Evolutionary conservation across 2,797 vertebrate genomes (phyloP).

Genomic region (Micrastur ruficollis): DNA sequence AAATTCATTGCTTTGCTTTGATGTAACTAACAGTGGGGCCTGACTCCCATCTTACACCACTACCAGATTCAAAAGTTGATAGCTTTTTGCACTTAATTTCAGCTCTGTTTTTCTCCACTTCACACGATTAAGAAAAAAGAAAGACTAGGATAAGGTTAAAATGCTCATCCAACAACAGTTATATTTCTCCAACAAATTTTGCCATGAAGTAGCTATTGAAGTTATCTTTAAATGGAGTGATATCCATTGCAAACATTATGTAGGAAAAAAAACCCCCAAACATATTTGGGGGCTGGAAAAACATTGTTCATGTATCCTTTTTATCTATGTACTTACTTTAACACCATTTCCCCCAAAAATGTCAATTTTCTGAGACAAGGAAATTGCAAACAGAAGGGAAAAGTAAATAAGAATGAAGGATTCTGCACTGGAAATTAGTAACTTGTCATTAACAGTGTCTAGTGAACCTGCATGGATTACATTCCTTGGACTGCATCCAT

Average conservation of each 20-base stretch:
- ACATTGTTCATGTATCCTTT: not conserved
- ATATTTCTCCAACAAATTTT: not conserved
- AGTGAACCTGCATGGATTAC: not conserved
- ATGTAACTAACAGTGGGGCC: not conserved
- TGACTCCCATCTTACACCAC: not conserved
- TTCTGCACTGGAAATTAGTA: not conserved
- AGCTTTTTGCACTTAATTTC: not conserved
- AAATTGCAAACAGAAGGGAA: not conserved
- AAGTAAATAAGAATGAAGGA: not conserved
- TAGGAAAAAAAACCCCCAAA: accelerated
- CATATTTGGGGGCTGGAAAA: not conserved
- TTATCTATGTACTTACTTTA: not conserved
- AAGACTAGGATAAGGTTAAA: not conserved
- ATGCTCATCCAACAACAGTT: not conserved
- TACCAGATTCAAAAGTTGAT: not conserved
- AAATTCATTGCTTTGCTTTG: not conserved
- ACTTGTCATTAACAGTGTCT: not conserved
- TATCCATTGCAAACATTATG: not conserved
- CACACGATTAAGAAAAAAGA: not conserved
- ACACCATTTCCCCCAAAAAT: not conserved
- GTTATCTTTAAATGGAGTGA: not conserved
- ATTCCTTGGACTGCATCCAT: not conserved
- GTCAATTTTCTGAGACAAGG: not conserved
- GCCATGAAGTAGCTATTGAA: not conserved
- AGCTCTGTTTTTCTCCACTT: not conserved